phyloP scores from a whole-genome alignment of 23 tunicate species.

The Oikopleura vanhoeffeni region DNA sequence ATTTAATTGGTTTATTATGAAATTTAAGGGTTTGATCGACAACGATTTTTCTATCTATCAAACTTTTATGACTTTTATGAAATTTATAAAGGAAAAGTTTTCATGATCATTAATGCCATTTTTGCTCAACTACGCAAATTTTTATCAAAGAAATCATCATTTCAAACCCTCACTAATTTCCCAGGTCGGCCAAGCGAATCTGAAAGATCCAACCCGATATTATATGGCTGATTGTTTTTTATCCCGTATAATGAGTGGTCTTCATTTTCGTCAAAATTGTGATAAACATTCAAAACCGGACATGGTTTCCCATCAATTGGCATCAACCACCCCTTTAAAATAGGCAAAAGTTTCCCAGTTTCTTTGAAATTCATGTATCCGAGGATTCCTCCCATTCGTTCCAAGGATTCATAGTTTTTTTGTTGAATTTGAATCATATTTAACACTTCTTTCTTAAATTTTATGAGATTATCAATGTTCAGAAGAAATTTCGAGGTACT shows the following conservation, averaged over 20 bases:
- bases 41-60: too few relatives aligned
- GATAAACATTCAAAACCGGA: neutral
- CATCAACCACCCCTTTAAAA: neutral
- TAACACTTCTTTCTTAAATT: too few relatives aligned
- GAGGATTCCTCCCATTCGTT: neutral
- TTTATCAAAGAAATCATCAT: too few relatives aligned
- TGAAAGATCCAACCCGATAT: neutral
- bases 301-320: too few relatives aligned
- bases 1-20: too few relatives aligned
- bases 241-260: neutral
- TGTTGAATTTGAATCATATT: neutral
- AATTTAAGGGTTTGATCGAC: too few relatives aligned
- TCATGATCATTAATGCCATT: too few relatives aligned
- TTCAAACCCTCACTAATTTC: neutral
- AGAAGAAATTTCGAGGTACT: too few relatives aligned
- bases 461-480: too few relatives aligned
- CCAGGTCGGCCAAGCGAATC: neutral
- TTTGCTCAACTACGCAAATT: too few relatives aligned
- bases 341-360: neutral
- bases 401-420: neutral
- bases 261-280: neutral
- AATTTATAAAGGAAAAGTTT: too few relatives aligned
- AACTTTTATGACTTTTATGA: too few relatives aligned
- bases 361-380: neutral
- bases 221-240: neutral